phyloP scores from a whole-genome alignment of 2,797 vertebrate species.

The Sebastes matsubarae region DNA sequence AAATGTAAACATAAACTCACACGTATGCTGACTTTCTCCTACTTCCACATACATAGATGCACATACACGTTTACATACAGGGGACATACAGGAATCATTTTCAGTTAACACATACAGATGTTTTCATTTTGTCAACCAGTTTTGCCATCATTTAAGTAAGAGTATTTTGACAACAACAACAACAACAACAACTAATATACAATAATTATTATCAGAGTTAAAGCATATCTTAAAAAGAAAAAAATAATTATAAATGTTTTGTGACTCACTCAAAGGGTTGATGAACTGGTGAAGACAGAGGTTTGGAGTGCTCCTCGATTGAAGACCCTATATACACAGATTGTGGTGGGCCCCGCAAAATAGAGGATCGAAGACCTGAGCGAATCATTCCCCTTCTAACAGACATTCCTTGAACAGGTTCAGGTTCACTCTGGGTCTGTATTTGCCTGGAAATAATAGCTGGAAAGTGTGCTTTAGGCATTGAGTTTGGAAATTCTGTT shows the following conservation, averaged over 20 bases:
- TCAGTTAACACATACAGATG: neutral
- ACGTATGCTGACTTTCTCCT: neutral
- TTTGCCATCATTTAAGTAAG: neutral
- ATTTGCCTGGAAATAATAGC: neutral
- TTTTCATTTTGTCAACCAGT: neutral
- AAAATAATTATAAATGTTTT: neutral
- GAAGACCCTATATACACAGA: no score
- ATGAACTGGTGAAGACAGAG: neutral
- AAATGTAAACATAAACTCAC: neutral
- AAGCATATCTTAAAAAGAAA: neutral
- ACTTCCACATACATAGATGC: neutral
- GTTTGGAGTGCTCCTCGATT: neutral
- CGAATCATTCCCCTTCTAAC: no score
- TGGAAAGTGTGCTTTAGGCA: neutral
- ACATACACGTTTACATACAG: neutral
- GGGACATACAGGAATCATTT: neutral
- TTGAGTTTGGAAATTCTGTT: neutral
- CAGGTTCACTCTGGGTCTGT: neutral
- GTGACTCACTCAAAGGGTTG: neutral
- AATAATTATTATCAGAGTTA: neutral
- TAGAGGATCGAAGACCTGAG: no score
- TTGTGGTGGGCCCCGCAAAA: no score
- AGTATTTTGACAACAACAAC: neutral
- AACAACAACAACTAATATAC: no score
- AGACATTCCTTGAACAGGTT: no score